These are phyloP conservation scores for Sardinella longiceps DNA, from an alignment of 2,797 vertebrate species.

Conservation along the genomic window DNA sequence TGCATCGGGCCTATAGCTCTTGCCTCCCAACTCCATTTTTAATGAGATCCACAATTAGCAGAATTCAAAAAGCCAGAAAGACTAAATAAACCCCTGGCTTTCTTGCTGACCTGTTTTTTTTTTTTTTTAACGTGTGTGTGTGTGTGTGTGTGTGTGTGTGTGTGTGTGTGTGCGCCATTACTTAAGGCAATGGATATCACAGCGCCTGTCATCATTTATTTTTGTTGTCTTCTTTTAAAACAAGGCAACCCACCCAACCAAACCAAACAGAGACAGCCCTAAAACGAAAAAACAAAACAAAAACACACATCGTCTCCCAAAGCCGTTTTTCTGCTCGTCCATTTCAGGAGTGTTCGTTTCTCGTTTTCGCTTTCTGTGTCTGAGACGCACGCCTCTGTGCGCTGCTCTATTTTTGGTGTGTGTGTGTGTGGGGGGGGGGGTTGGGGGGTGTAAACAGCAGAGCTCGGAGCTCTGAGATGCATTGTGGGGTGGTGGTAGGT, in stretches of 20 bases:
- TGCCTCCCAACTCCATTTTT: conserved; percentile 74
- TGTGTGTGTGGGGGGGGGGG: too few relatives aligned
- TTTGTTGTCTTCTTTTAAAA: conserved; percentile 1
- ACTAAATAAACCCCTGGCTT: conserved; percentile 62
- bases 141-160: not conserved
- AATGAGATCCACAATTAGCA: conserved; percentile 83
- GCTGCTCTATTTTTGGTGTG: not conserved
- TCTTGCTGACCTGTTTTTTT: not conserved
- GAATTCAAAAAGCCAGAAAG: conserved; percentile 74
- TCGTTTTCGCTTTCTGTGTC: too few relatives aligned
- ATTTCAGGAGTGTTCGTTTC: not conserved
- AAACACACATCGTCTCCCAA: not conserved
- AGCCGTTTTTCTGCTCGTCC: not conserved
- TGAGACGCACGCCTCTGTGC: not conserved
- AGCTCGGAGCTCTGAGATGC: not conserved
- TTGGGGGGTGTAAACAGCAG: not conserved
- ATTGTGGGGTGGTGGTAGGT: conserved; percentile 1
- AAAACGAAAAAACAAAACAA: too few relatives aligned
- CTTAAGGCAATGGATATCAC: not conserved
- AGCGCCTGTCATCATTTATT: not conserved
- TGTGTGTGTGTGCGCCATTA: not conserved
- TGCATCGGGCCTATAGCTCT: conserved; percentile 77
- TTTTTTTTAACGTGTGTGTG: not conserved
- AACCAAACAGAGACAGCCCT: not conserved
- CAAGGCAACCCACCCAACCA: not conserved